phyloP scores from a whole-genome alignment of 2,888 invertebrate species.

The Aporophyla lueneburgensis region DNA sequence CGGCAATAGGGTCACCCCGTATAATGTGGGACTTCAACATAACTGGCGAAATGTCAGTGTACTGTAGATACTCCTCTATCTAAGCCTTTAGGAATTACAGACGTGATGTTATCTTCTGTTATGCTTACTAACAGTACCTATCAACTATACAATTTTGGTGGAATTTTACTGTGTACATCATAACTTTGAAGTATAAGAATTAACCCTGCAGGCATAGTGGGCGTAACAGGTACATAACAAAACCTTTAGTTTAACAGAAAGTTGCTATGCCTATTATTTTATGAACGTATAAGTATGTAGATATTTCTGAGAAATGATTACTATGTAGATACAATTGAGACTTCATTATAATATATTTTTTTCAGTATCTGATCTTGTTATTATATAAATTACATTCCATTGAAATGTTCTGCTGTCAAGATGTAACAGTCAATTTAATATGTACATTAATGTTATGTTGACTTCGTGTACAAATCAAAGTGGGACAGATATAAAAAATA shows the following conservation, averaged over 20 bases:
- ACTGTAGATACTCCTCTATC: too few species aligned
- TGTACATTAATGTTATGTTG: not conserved
- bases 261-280: not conserved
- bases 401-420: slow-evolving; percentile 8
- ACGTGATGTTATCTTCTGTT: not conserved
- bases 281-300: not conserved
- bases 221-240: not conserved
- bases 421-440: slow-evolving; percentile 21
- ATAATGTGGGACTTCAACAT: too few species aligned
- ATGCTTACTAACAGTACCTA: not conserved
- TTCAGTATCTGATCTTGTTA: slow-evolving; percentile 11
- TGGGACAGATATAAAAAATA: slow-evolving; percentile 20
- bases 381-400: slow-evolving; percentile 26
- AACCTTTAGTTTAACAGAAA: not conserved
- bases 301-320: slow-evolving; percentile 19
- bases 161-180: not conserved
- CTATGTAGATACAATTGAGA: not conserved
- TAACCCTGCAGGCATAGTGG: not conserved
- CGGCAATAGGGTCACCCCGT: too few species aligned
- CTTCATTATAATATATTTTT: not conserved
- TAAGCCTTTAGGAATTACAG: not conserved
- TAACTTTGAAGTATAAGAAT: not conserved
- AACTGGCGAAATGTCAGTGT: too few species aligned
- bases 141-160: not conserved
- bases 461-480: slow-evolving; percentile 20